Base-by-base conservation (phyloP, 2,888 invertebrate species). In the Dryococelus australis region DNA sequence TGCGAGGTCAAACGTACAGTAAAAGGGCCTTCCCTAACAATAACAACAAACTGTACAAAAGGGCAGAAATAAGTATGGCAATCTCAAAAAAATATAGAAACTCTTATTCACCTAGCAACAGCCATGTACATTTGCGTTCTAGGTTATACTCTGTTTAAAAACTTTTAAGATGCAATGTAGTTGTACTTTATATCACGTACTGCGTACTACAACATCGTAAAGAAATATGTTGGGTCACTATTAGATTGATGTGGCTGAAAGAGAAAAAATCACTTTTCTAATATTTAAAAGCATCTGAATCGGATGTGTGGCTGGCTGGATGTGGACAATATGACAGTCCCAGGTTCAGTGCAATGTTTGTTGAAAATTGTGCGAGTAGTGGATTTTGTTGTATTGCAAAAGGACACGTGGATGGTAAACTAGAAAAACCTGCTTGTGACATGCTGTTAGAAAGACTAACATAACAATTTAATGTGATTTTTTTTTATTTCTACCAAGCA, bases 331-430 rank as follows among this genome's bases (percentile, higher is more conserved):
- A 13, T 16, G 10, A 83, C 12, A 83, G 8, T 43, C 2, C 83
- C 16, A 65, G 86, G n/a, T 85, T 65, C 26, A 51, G 86, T 85
- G 86, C 53, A 10, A 85, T 65, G 35, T 85, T 26, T 78, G 28
- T 85, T 85, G 6, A 53, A 85, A 20, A 28, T 6, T 65, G 53
- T 65, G 0, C 5, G 27, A 51, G 65, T 85, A 10, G 28, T 85
- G 12, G 86, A 85, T 53, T 85, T 85, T 85, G 78, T 85, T 0
- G 65, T 85, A 51, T 12, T 85, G 27, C 86, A 85, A 26, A 47
- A 53, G 86, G 86, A 51, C 53, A 85, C 65, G 78, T 65, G n/a
- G 27, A 43, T 35, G 78, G 86, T 53, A 65, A 85, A 47, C 86
- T 85, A 20, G 27, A 85, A 85, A 85, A 85, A 85, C 28, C 65